Conservation (phyloP, 2,888 invertebrate species). For the Latheticus oryzae region DNA sequence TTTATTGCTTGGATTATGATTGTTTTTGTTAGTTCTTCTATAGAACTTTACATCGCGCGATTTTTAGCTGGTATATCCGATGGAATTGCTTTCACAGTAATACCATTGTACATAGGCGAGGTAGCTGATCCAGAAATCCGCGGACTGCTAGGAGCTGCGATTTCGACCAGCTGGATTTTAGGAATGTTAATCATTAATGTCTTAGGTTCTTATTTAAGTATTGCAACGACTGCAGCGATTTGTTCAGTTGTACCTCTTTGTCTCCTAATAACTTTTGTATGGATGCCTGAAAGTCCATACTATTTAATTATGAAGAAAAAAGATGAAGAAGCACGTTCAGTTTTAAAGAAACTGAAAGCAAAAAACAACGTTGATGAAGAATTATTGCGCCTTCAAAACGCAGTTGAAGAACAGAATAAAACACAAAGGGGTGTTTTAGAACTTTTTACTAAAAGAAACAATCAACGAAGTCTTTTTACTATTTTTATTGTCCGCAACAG, state of each 20-base stretch:
- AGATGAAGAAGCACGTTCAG: conserved; percentile 65
- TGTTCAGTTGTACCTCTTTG: conserved; percentile 66
- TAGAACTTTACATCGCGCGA: conserved; percentile 65
- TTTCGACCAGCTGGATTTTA: conserved; percentile 69
- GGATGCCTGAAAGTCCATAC: conserved; percentile 73
- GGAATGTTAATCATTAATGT: conserved; percentile 73
- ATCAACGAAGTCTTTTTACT: conserved; percentile 50
- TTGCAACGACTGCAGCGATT: conserved; percentile 67
- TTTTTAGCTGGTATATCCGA: conserved; percentile 72
- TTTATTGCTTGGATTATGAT: conserved; percentile 73
- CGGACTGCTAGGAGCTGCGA: conserved; percentile 72
- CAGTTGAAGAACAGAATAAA: conserved; percentile 59
- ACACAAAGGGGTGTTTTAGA: conserved; percentile 5
- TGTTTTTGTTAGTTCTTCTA: conserved; percentile 68
- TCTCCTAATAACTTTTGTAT: conserved; percentile 65
- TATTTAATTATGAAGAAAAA: conserved; percentile 64
- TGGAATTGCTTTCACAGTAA: conserved; percentile 62
- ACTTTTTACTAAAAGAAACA: conserved; percentile 67
- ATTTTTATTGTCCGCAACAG: conserved; percentile 12
- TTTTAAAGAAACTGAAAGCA: conserved; percentile 67
- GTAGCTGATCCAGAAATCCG: conserved; percentile 70
- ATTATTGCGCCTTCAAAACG: conserved; percentile 55
- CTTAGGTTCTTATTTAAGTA: conserved; percentile 68
- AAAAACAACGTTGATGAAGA: conserved; percentile 66
- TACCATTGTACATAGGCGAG: conserved; percentile 73